phyloP scores from a whole-genome alignment of 2,888 invertebrate species.

The Ctena decussata region DNA sequence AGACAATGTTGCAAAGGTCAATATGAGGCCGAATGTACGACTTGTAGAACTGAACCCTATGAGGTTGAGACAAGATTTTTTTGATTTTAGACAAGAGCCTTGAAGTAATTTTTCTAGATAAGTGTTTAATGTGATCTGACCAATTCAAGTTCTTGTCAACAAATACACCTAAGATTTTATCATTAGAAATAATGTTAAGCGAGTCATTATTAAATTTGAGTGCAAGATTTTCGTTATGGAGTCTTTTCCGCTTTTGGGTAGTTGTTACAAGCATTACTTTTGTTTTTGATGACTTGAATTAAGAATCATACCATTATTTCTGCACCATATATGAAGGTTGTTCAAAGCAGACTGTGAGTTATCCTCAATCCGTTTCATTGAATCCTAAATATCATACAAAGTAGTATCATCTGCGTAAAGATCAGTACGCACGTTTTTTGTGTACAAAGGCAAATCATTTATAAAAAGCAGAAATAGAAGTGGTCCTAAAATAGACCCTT shows the following conservation, averaged over 20 bases:
- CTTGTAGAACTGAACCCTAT: background rate
- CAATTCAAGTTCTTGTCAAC: background rate
- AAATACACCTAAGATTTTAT: background rate
- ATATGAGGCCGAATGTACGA: background rate
- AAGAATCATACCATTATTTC: background rate
- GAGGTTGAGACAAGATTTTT: too few relatives aligned
- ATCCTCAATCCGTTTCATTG: background rate
- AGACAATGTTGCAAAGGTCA: background rate
- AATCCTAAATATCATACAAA: too few relatives aligned
- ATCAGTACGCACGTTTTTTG: background rate
- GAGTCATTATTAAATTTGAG: background rate
- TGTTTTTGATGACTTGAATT: background rate
- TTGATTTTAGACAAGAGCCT: too few relatives aligned
- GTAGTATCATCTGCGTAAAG: background rate
- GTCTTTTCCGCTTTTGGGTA: background rate
- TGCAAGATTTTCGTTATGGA: background rate
- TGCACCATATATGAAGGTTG: background rate
- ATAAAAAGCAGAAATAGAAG: background rate
- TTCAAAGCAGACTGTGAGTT: background rate
- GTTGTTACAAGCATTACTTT: background rate
- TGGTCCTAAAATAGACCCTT: background rate
- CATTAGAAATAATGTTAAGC: background rate
- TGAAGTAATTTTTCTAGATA: too few relatives aligned
- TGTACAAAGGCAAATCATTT: too few relatives aligned
- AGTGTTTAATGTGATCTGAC: too few relatives aligned